Base-by-base conservation (phyloP, 1,140 invertebrate genomes). In the Thaumetopoea pityocampa region DNA sequence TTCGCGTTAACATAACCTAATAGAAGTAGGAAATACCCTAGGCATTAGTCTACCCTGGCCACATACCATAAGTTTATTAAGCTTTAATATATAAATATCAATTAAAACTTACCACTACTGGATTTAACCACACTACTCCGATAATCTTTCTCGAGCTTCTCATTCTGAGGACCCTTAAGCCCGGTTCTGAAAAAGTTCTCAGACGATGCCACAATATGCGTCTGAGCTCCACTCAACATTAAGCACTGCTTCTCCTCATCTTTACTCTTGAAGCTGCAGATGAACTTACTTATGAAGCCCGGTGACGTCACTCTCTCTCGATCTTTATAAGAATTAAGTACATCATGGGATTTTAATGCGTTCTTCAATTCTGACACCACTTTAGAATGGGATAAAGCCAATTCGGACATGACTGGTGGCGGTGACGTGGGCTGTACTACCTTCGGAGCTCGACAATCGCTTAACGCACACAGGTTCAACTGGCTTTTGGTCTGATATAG, bases 401-500 rank as follows among this genome's bases (percentile, higher is more conserved):
- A 33, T 37, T 86, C 83, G 0, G 74, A 66, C 55, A 85, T 55
- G 0, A 81, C 51, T 0, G 71, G 76, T 4, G 68, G 66, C 1
- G 72, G 69, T 0, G 76, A 72, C 6, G 59, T 59, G 4, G 60
- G 57, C 35, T 58, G 50, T 0, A 49, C 49, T 15, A 71, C 69
- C 47, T 68, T 76, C 1, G 48, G 42, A 2, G 55, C 48, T 27
- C 67, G 56, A 34, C 67, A 61, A 19, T 84, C 71, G 6, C 54
- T 67, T 37, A 87, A 74, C 22, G 89, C 63, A 48, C 86, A 89
- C 1, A 93, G 68, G 78, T 93, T 91, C 51, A 93, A 87, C 67
- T 94, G 93, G 15, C 92, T 94, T 58, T 89, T 89, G 0, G 92
- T 93, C 74, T 92, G 90, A 78, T 92, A 94, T 0, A 91, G 88